Evolutionary conservation across 2,113 vertebrate genomes (phyloP).

Genomic region (Paedocypris sp.): DNA sequence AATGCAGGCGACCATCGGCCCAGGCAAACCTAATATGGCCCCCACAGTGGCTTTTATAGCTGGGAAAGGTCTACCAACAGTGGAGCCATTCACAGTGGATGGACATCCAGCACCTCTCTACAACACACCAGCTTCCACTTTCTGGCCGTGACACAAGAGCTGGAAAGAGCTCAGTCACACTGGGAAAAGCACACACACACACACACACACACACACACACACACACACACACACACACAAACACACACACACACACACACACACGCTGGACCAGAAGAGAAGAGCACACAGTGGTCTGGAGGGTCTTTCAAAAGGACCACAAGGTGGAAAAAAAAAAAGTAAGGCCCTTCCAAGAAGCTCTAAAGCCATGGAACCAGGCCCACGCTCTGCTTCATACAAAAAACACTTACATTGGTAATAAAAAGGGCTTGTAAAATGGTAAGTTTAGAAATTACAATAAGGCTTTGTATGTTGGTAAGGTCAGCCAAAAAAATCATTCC

Average conservation of each 20-base stretch:
- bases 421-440: constrained; percentile 16
- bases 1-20: too few species aligned
- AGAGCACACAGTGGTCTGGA: constrained; percentile 8
- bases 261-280: background rate
- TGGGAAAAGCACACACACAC: background rate
- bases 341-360: background rate
- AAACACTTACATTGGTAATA: background rate
- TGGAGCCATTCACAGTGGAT: constrained; percentile 7
- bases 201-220: background rate
- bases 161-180: constrained; percentile 7
- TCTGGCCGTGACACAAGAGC: constrained; percentile 8
- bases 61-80: constrained; percentile 15
- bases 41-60: constrained; percentile 17
- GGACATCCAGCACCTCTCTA: background rate
- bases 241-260: background rate
- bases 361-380: background rate
- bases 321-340: background rate
- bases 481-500: background rate
- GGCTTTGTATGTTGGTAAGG: background rate
- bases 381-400: background rate
- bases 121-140: background rate
- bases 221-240: constrained; percentile 3
- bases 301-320: constrained; percentile 28
- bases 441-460: background rate
- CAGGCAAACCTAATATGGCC: constrained; percentile 25